Percentiles rank a stretch among this genome's conserved stretches.
Evolutionary conservation across 2,113 vertebrate genomes (phyloP).

Genomic region (Burhinus bistriatus): DNA sequence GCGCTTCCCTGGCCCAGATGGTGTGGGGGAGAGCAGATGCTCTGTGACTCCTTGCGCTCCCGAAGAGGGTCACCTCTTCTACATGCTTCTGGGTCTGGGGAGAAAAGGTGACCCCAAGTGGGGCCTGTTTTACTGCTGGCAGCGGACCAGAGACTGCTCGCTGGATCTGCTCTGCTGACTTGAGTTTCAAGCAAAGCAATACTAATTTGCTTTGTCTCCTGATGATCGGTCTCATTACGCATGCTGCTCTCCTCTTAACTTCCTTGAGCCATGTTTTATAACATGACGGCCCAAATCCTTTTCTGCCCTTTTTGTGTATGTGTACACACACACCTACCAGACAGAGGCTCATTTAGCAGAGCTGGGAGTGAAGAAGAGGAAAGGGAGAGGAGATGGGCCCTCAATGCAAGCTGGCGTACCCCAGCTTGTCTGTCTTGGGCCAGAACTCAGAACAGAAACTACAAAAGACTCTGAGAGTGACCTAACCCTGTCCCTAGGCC

Average conservation of each 20-base stretch:
- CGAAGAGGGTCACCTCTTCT: background rate
- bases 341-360: background rate
- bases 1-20: background rate
- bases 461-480: background rate
- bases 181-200: background rate
- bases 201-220: background rate
- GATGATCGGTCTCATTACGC: background rate
- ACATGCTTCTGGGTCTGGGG: background rate
- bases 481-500: background rate
- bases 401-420: background rate
- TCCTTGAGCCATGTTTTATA: background rate
- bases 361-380: background rate
- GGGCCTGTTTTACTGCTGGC: background rate
- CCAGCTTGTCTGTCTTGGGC: background rate
- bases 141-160: fast-evolving
- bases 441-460: background rate
- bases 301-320: background rate
- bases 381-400: background rate
- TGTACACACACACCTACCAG: background rate
- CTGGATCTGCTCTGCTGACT: background rate
- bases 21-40: background rate
- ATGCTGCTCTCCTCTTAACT: background rate
- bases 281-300: background rate
- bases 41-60: background rate
- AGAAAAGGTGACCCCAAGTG: background rate